phyloP scores from a whole-genome alignment of 2,888 invertebrate genomes.

The Ophion ellenae region DNA sequence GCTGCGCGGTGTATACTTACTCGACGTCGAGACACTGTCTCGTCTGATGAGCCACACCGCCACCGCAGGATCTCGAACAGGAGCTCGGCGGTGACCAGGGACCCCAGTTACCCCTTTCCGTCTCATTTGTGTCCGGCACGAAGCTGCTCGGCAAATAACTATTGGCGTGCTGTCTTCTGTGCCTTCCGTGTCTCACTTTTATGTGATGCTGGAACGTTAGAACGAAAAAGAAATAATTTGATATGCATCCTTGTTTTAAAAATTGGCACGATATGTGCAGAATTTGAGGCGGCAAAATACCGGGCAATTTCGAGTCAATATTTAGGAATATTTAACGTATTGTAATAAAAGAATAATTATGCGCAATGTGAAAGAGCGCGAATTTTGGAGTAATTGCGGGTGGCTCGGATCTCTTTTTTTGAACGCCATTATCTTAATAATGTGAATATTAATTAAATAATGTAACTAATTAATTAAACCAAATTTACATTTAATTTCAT shows the following conservation, averaged over 20 bases:
- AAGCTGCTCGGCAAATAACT: conserved; percentile 90
- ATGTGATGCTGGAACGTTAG: conserved; percentile 85
- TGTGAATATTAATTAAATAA: too few species aligned
- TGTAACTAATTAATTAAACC: too few species aligned
- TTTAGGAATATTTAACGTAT: too few species aligned
- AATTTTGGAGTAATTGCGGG: too few species aligned
- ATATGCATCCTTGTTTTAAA: too few species aligned
- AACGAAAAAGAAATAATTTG: conserved; percentile 57
- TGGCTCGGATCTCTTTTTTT: too few species aligned
- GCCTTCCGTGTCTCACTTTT: conserved; percentile 86
- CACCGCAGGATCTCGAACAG: conserved; percentile 96
- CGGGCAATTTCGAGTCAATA: too few species aligned
- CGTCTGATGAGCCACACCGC: conserved; percentile 94
- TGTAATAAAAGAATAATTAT: too few species aligned
- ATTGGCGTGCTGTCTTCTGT: conserved; percentile 91
- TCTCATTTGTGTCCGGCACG: conserved; percentile 89
- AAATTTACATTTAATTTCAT: too few species aligned
- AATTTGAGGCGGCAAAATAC: too few species aligned
- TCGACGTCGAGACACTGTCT: conserved; percentile 89
- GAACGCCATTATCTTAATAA: too few species aligned
- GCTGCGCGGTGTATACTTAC: conserved; percentile 83
- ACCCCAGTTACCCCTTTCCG: conserved; percentile 90
- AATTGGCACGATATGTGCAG: neutral
- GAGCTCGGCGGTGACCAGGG: conserved; percentile 93
- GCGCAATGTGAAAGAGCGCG: too few species aligned